These are phyloP conservation scores for Crotalus helleri DNA, from an alignment of 2,113 vertebrate species.

Conservation along the genomic window DNA sequence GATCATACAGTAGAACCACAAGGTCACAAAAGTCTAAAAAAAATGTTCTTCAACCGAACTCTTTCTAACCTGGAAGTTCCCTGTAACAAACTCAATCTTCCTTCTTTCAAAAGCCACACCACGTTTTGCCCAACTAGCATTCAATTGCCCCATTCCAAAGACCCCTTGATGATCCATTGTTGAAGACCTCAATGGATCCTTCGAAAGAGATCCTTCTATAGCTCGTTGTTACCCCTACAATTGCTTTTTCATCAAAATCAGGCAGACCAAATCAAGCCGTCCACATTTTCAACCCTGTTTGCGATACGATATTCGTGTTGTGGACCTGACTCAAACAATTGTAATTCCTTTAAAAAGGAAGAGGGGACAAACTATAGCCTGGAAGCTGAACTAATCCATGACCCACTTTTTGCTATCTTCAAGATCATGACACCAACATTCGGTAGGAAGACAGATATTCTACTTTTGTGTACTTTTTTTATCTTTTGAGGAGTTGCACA, in stretches of 20 bases:
- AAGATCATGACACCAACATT: neutral
- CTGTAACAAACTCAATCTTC: neutral
- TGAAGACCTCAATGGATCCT: neutral
- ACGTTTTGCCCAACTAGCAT: neutral
- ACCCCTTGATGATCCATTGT: neutral
- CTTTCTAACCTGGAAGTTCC: neutral
- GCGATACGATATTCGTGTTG: neutral
- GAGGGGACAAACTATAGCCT: neutral
- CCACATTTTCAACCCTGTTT: neutral
- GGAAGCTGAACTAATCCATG: neutral
- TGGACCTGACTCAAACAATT: neutral
- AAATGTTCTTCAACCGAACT: neutral
- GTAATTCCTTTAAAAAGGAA: neutral
- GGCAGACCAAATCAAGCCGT: neutral
- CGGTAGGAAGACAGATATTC: neutral
- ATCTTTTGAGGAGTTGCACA: neutral
- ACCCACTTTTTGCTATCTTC: neutral
- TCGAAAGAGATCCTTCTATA: neutral
- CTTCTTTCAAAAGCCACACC: neutral
- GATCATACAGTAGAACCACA: slow-evolving; percentile 24
- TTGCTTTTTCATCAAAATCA: neutral
- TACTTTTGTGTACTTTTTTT: neutral
- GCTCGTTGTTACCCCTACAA: neutral
- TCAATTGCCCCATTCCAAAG: neutral
- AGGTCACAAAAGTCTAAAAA: neutral